Evolutionary conservation across 2,888 invertebrate species (phyloP).

Genomic region (Heteromurus nitidus): DNA sequence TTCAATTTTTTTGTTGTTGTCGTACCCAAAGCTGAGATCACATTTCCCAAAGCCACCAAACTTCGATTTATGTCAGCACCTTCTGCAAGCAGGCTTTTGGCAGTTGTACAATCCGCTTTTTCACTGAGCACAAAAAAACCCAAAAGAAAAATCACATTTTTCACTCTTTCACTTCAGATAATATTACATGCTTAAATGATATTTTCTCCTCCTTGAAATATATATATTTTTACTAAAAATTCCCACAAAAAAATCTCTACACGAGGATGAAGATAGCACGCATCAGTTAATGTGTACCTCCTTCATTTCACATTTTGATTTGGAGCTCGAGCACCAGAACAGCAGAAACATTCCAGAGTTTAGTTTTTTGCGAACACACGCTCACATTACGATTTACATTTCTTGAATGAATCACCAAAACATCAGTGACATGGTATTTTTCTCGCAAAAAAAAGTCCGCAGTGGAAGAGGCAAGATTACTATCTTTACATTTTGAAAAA

Average conservation of each 20-base stretch:
- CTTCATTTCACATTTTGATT: background rate
- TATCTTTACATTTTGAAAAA: background rate
- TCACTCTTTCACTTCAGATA: background rate
- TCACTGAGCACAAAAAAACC: slow-evolving; percentile 72
- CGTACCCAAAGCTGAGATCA: slow-evolving; percentile 85
- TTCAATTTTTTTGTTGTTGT: background rate
- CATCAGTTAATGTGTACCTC: no score
- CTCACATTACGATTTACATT: background rate
- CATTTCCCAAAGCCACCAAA: slow-evolving; percentile 87
- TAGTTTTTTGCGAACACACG: no score
- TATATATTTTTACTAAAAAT: background rate
- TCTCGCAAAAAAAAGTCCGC: background rate
- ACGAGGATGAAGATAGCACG: no score
- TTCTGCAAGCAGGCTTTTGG: slow-evolving; percentile 76
- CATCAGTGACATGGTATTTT: background rate
- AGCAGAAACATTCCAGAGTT: slow-evolving; percentile 6
- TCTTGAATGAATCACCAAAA: slow-evolving; percentile 2
- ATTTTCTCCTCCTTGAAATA: background rate
- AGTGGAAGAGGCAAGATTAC: background rate
- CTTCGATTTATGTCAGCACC: slow-evolving; percentile 86
- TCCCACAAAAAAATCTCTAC: no score
- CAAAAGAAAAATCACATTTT: background rate
- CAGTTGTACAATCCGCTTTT: slow-evolving; percentile 71
- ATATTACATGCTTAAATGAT: no score
- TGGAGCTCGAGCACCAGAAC: background rate